Base-by-base conservation (phyloP, 1,140 invertebrate species). In the Hetaerina americana region DNA sequence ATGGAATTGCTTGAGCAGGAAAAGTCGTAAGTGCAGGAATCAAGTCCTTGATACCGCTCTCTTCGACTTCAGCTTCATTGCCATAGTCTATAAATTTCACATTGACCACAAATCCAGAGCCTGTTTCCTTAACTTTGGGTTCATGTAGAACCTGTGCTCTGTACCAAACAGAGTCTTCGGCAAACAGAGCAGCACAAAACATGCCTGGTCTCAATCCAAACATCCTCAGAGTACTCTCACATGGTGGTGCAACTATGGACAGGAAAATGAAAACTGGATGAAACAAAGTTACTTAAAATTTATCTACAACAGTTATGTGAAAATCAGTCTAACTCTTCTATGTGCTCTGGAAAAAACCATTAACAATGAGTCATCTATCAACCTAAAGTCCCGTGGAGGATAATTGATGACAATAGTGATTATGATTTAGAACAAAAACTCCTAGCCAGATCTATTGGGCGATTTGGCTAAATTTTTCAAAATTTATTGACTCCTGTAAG, bases 171-270 rank as follows among this genome's bases (percentile, higher is more conserved):
- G 81, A 79, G 80, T 93, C 91, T 73, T 83, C 84, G 74, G 86
- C 85, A 74, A 87, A 93, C 40, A 88, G 81, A 0, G 91, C 91
- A 76, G 89, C 87, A 78, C 92, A 94, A 0, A 89, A 86, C 40
- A 87, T 81, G 5, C 87, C 88, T 27, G 40, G 40, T 18, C 40
- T 12, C 10, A 57, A 12, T 2, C 40, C 40, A 3, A 57, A 12
- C 40, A 57, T 57, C 22, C 40, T 57, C 22, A 57, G 10, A 3
- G 40, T 57, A n/a, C 22, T n/a, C 22, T 57, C 40, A 57, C 40
- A 57, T 57, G 40, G 40, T 10, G 22, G 10, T 18, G 40, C 15
- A 57, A 57, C 40, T 57, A n/a, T n/a, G n/a, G n/a, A n/a, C n/a
- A n/a, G n/a, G n/a, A n/a, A n/a, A n/a, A n/a, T n/a, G n/a, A n/a